A percentile compares a stretch with the other conserved stretches of the same genome.
These are phyloP conservation scores for Galbula dea DNA, from an alignment of 2,113 vertebrate species.

Conservation along the genomic window DNA sequence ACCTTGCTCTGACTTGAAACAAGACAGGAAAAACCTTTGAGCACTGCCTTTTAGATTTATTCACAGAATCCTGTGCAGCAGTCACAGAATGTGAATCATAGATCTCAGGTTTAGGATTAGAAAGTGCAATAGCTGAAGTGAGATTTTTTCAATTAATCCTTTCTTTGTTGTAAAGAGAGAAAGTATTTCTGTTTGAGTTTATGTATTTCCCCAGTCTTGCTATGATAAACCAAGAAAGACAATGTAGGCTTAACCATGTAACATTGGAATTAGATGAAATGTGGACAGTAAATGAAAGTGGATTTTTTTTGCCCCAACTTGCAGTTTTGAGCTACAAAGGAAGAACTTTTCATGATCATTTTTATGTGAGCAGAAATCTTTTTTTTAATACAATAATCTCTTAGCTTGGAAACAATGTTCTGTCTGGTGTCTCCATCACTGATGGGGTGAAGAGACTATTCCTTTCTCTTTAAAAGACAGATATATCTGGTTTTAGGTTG, in stretches of 20 bases:
- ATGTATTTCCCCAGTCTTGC: not conserved
- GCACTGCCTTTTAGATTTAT: not conserved
- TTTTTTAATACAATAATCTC: not conserved
- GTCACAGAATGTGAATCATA: not conserved
- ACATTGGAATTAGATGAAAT: not conserved
- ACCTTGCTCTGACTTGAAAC: not conserved
- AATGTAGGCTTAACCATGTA: not conserved
- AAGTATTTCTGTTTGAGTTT: not conserved
- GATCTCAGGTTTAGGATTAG: not conserved
- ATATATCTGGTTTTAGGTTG: not conserved
- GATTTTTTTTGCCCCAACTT: not conserved
- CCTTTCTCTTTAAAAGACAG: not conserved
- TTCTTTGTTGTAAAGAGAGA: not conserved
- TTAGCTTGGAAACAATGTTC: not conserved
- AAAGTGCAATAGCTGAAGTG: not conserved
- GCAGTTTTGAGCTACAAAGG: not conserved
- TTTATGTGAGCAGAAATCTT: not conserved
- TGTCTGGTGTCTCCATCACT: not conserved
- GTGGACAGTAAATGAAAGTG: not conserved
- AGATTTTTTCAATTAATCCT: not conserved
- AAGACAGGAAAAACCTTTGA: not conserved
- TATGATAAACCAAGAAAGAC: not conserved
- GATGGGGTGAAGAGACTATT: not conserved
- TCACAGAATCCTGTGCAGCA: not conserved
- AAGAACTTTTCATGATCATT: not conserved